Evolutionary conservation across 2,888 invertebrate genomes (phyloP).

Genomic region (Hydrotaea diabolus): DNA sequence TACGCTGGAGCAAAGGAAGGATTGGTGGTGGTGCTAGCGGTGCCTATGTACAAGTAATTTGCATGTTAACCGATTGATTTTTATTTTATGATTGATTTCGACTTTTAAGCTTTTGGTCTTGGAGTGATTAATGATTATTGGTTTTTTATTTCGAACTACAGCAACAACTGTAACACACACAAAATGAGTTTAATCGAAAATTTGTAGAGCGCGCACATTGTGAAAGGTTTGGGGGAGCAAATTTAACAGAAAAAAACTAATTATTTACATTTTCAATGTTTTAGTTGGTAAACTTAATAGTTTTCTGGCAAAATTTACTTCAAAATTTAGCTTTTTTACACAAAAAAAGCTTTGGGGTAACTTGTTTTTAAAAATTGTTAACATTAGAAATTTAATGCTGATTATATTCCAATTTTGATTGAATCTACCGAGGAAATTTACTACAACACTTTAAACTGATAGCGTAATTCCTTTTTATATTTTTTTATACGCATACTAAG

Average conservation of each 20-base stretch:
- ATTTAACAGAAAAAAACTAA: background rate
- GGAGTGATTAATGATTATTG: constrained; percentile 1
- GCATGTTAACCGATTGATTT: constrained; percentile 1
- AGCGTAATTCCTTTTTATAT: too few species aligned
- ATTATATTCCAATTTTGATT: too few species aligned
- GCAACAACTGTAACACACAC: background rate
- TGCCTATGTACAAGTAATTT: background rate
- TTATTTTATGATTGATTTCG: constrained; percentile 2
- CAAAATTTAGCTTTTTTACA: too few species aligned
- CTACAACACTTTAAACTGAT: too few species aligned
- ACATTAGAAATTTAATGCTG: too few species aligned
- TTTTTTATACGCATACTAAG: too few species aligned
- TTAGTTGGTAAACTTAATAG: too few species aligned
- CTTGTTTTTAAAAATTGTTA: too few species aligned
- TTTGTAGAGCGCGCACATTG: background rate
- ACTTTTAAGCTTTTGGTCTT: background rate
- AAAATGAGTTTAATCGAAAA: background rate
- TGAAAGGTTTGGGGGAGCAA: background rate
- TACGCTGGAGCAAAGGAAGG: background rate
- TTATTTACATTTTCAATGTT: too few species aligned
- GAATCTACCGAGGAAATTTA: too few species aligned
- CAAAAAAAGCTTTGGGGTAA: too few species aligned
- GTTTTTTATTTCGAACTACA: background rate
- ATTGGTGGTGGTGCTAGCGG: background rate
- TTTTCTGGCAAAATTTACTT: too few species aligned